These are phyloP conservation scores for Porites rus DNA, from an alignment of 92 coral and sea anemone genomes.

Conservation along the genomic window DNA sequence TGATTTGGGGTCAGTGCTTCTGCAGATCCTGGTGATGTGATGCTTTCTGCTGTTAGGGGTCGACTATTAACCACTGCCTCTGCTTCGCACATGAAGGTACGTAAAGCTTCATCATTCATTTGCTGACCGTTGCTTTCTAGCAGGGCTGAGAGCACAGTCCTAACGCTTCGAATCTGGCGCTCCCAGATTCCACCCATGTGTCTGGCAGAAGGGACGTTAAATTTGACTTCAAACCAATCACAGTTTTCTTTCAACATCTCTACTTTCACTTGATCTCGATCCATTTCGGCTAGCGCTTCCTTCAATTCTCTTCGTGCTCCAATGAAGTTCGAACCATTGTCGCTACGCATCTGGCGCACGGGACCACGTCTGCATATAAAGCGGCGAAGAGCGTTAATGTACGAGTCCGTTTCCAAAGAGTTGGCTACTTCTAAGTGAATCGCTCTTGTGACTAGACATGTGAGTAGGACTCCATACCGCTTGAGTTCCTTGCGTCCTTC, in stretches of 20 bases:
- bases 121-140: slow-evolving; percentile 39
- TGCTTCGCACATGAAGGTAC: slow-evolving; percentile 39
- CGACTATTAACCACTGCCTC: slow-evolving; percentile 46
- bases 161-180: slow-evolving; percentile 39
- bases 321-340: slow-evolving; percentile 39
- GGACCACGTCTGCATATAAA: slow-evolving; percentile 51
- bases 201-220: slow-evolving; percentile 45
- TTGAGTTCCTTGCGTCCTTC: slow-evolving; percentile 35
- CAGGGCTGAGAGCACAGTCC: slow-evolving; percentile 29
- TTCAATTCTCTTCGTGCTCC: slow-evolving; percentile 41
- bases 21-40: slow-evolving; percentile 29
- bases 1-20: slow-evolving; percentile 47
- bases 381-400: slow-evolving; percentile 35
- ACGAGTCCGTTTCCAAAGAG: slow-evolving; percentile 53
- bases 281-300: slow-evolving; percentile 40
- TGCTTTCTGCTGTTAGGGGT: slow-evolving; percentile 37
- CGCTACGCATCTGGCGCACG: slow-evolving; percentile 44
- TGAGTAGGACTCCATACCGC: slow-evolving; percentile 48
- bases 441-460: slow-evolving; percentile 27
- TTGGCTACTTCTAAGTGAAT: slow-evolving; percentile 46
- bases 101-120: slow-evolving; percentile 43
- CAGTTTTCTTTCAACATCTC: slow-evolving; percentile 39
- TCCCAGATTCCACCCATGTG: slow-evolving; percentile 59
- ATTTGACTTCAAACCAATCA: slow-evolving; percentile 36
- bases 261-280: slow-evolving; percentile 23